Percentiles rank a stretch among this genome's conserved stretches.
These are phyloP conservation scores for Nasonia giraulti DNA, from an alignment of 1,140 invertebrate species.

Conservation along the genomic window DNA sequence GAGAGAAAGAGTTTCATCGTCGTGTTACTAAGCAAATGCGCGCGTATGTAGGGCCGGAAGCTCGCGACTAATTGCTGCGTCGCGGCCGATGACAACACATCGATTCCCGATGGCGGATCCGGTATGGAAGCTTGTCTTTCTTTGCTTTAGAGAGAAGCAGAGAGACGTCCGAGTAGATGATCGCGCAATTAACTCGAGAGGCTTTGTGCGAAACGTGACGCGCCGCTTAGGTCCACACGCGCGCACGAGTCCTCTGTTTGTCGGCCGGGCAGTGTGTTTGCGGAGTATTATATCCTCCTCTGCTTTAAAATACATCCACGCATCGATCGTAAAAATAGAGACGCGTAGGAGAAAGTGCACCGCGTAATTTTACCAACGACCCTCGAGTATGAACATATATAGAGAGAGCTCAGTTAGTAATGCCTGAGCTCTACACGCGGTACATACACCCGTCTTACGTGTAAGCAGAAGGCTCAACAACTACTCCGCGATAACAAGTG, in stretches of 20 bases:
- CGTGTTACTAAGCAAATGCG: conserved; percentile 41
- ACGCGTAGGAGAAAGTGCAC: not conserved
- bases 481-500: conserved; percentile 43
- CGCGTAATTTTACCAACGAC: not conserved
- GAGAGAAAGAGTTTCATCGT: not conserved
- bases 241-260: not conserved
- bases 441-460: conserved; percentile 34
- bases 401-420: not conserved
- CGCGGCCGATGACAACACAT: conserved; percentile 56
- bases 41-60: conserved; percentile 31
- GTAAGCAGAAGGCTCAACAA: conserved; percentile 22
- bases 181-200: conserved; percentile 33
- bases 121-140: not conserved
- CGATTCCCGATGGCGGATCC: not conserved
- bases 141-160: not conserved
- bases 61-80: conserved; percentile 58
- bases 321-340: not conserved
- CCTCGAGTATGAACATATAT: conserved; percentile 34
- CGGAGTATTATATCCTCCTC: not conserved
- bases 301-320: not conserved
- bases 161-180: not conserved
- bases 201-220: conserved; percentile 37
- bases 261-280: not conserved
- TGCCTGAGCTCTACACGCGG: not conserved
- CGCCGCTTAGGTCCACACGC: not conserved